Evolutionary conservation across 2,888 invertebrate genomes (phyloP).

Genomic region (Loripinus fragilis): DNA sequence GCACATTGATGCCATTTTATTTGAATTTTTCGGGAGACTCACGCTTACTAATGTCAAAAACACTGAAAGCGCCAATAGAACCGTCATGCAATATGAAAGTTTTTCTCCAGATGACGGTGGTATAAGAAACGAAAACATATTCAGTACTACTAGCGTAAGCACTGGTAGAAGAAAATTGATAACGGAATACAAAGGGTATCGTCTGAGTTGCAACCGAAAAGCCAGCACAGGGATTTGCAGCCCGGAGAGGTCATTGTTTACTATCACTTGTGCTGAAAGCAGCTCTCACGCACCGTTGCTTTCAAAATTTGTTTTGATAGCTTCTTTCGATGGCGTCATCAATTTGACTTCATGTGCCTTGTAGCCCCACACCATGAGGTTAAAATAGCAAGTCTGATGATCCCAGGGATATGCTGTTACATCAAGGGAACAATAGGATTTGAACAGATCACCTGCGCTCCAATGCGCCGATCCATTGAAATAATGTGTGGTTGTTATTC

Average conservation of each 20-base stretch:
- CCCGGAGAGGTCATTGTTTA: background rate
- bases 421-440: slow-evolving; percentile 30
- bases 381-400: slow-evolving; percentile 26
- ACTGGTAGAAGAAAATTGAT: background rate
- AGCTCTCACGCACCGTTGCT: slow-evolving; percentile 2
- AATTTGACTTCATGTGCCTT: background rate
- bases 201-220: background rate
- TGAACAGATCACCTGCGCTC: slow-evolving; percentile 14
- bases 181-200: background rate
- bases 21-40: background rate
- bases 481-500: too few relatives aligned
- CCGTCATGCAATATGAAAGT: background rate
- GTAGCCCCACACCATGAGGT: slow-evolving; percentile 29
- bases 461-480: too few relatives aligned
- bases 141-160: background rate
- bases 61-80: background rate
- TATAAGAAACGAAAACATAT: background rate
- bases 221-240: too few relatives aligned
- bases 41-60: background rate
- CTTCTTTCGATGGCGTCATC: background rate
- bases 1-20: background rate
- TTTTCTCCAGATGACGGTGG: background rate
- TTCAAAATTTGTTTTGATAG: background rate
- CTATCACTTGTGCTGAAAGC: background rate
- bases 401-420: slow-evolving; percentile 45